Evolutionary conservation across 1,140 invertebrate genomes (phyloP), one percentile per base, ranked within the genome.

Genomic region (Sinella curviseta): DNA sequence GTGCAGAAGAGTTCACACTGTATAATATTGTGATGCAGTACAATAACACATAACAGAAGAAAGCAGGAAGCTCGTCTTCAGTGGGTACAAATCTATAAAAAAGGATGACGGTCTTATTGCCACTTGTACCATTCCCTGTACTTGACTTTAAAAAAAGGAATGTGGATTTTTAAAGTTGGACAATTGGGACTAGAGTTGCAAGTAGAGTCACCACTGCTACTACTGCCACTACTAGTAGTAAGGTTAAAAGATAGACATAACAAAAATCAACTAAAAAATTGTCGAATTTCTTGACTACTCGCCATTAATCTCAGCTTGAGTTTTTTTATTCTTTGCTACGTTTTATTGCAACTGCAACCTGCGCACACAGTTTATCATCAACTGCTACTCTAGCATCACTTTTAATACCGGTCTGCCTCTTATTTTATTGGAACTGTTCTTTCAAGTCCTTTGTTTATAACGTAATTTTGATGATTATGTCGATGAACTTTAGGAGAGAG

Each of bases 161-260:
- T 70, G 65, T 70, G 65, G 65, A 33, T 70, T 60, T 60, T 70
- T 70, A 70, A 70, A 70, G 65, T 70, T 24, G 65, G 65, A 70
- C 65, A 70, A 70, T 30, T 70, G 65, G 65, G 65, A 70, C 31
- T 70, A 31, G 65, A 70, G 24, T 31, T 33, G 14, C 28, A 70
- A 16, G 31, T 70, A 33, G 31, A 70, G 65, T 70, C 65, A 70
- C 2, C 65, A 70, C 65, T 70, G 12, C 28, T 70, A 14, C 1
- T 31, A 65, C 16, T 8, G 26, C 16, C 8, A 8, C 57, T n/a
- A 4, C 57, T n/a, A 65, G 14, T 26, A n/a, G 26, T 65, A 65
- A 14, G 16, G 26, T 12, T 65, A 26, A 65, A 48, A 8, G 20
- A 48, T 48, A 48, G 65, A 70, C 12, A 31, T 31, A 4, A 33